Conservation (phyloP, 2,113 vertebrate genomes). For the Tringa solitaria region DNA sequence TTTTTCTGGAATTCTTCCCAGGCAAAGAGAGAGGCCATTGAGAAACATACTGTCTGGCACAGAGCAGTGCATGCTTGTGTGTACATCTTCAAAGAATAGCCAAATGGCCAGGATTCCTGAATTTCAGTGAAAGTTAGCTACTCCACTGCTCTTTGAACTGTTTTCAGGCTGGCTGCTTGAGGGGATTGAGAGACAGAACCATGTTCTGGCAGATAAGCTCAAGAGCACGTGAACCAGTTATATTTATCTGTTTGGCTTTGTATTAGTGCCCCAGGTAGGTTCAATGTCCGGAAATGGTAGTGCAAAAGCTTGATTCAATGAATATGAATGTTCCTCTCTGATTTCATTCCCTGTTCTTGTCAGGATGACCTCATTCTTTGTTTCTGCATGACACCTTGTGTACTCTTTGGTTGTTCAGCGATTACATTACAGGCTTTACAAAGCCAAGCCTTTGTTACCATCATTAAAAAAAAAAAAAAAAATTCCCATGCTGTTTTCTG, state of each 20-base stretch:
- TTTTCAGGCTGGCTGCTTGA: background rate
- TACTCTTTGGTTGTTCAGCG: background rate
- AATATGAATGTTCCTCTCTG: background rate
- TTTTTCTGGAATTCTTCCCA: background rate
- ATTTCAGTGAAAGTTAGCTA: background rate
- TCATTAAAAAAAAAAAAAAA: background rate
- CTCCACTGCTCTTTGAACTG: background rate
- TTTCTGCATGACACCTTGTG: background rate
- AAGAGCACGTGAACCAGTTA: background rate
- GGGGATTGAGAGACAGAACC: background rate
- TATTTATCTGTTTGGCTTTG: background rate
- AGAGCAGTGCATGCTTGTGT: background rate
- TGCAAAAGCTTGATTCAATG: background rate
- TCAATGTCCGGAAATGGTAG: background rate
- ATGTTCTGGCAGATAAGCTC: background rate
- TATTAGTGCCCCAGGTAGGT: background rate
- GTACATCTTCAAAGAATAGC: background rate
- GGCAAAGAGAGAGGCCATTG: background rate
- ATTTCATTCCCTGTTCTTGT: background rate
- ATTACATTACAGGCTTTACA: background rate
- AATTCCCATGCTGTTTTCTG: background rate
- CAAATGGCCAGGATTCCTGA: background rate
- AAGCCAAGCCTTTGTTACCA: background rate
- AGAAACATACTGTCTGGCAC: background rate
- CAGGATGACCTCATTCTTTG: background rate